Conservation (phyloP, 2,888 invertebrate genomes). For the Tetramorium bicarinatum region DNA sequence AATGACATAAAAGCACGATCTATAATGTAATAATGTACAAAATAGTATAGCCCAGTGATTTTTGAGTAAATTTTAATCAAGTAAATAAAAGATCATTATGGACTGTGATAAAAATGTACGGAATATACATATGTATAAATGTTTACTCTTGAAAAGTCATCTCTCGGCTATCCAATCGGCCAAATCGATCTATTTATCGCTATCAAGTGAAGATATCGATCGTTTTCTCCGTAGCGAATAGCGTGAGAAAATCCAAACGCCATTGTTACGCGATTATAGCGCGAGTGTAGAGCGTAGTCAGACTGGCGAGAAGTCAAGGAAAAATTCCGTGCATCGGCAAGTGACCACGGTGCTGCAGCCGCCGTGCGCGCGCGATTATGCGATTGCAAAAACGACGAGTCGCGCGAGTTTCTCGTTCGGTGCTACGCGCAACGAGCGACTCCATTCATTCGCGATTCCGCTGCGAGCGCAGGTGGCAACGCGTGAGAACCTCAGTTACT, state of each 20-base stretch:
- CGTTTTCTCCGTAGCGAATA: not conserved
- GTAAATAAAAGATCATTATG: not conserved
- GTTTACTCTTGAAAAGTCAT: not conserved
- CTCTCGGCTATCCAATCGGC: not conserved
- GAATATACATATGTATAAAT: not conserved
- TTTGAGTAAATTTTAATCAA: too few species aligned
- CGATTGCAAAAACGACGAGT: conserved; percentile 60
- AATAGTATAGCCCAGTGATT: not conserved
- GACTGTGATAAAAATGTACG: not conserved
- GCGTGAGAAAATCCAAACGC: conserved; percentile 48
- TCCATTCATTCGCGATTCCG: conserved; percentile 24
- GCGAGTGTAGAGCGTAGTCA: conserved; percentile 20
- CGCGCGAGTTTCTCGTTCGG: conserved; percentile 30
- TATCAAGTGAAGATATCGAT: conserved; percentile 3
- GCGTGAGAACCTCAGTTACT: conserved; percentile 6
- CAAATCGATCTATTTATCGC: not conserved
- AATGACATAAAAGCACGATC: not conserved
- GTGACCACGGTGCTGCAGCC: conserved; percentile 24
- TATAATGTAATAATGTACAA: not conserved
- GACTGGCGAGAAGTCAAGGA: conserved; percentile 55
- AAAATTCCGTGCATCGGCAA: conserved; percentile 66
- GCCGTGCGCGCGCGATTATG: conserved; percentile 43
- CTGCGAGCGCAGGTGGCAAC: conserved; percentile 3
- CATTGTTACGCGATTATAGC: conserved; percentile 43
- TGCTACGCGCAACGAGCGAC: not conserved